Evolutionary conservation across 1,140 invertebrate genomes (phyloP), one percentile per base, ranked within the genome.

Genomic region (Calosoma granatense): DNA sequence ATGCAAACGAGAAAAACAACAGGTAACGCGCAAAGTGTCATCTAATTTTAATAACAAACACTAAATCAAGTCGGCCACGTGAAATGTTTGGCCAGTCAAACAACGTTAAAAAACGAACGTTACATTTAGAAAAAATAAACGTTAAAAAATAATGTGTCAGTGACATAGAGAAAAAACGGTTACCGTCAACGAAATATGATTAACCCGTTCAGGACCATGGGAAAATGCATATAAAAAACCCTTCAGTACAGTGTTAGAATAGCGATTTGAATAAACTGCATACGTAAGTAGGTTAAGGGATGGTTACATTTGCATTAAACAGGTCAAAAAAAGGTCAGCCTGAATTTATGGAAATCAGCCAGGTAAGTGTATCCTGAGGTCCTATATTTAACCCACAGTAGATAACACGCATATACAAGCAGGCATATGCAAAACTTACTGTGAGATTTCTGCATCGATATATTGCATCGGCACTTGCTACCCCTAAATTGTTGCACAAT

Each of bases 221-320:
- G 67, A 68, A 68, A 47, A 17, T 47, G 17, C 17, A 12, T 47
- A 47, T 12, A 68, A 68, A 67, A 68, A 54, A 56, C 59, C 56
- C 23, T 58, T 51, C 56, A 53, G 54, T 51, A 60, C 41, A 51
- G 62, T 43, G 61, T 61, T 61, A 62, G 54, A 67, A 64, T 62
- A 58, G 47, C 62, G 61, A 65, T 67, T 67, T 60, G 59, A 67
- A 67, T 67, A 61, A 30, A 59, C 57, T 67, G 64, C 64, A 68
- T 63, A 68, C 60, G 60, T 64, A 63, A 64, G 59, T 56, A 61
- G 41, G 41, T 47, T 47, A 30, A 51, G 60, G 59, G 62, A 62
- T 55, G 61, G 57, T 60, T 57, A 58, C 54, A 67, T 68, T 68
- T 68, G 65, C 67, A 68, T 68, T 61, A 62, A 65, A 59, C 59